Evolutionary conservation across 2,888 invertebrate genomes (phyloP), one percentile per base, ranked within the genome.

Genomic region (Pachycephus smyrnensis): DNA sequence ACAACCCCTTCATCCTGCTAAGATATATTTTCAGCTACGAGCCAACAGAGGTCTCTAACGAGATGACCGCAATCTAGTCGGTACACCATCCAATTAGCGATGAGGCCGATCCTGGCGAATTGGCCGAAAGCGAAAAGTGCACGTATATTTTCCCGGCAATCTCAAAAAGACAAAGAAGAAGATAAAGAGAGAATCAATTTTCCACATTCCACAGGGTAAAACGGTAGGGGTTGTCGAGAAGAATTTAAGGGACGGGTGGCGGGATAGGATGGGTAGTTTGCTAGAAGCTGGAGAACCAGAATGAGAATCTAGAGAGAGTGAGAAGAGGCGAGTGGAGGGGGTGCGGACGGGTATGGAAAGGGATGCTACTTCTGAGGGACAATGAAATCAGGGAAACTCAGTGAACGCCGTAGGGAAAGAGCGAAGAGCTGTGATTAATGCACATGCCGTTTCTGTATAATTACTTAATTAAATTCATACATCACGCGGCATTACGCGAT

Each of bases 391-490:
- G 75, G 69, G 77, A 77, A 71, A 69, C 15, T 55, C 75, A 77
- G 77, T 68, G 71, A 40, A 71, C 31, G 11, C 40, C 32, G 75
- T 73, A 76, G 75, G 23, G 55, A 55, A 55, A 55, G 55, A 55
- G 55, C 23, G 55, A 55, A 55, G 55, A 73, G 69, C 75, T 40
- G 81, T 86, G 87, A 88, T 88, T 86, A 86, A 87, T 86, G 84
- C 82, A 81, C 81, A 79, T 79, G 78, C 73, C 78, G 79, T 78
- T 76, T 82, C 80, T 84, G 83, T 84, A 85, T 86, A 89, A 88
- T 88, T 86, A 85, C 85, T 88, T 88, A 88, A 89, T 89, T 88
- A 89, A 88, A 87, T 88, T 87, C 88, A 88, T 88, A 85, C 80
- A 88, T 88, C 88, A 89, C 77, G 79, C 76, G 85, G 85, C 81